These are phyloP conservation scores for Cryptosula pallasiana DNA, from an alignment of 2,888 invertebrate genomes.

Conservation along the genomic window DNA sequence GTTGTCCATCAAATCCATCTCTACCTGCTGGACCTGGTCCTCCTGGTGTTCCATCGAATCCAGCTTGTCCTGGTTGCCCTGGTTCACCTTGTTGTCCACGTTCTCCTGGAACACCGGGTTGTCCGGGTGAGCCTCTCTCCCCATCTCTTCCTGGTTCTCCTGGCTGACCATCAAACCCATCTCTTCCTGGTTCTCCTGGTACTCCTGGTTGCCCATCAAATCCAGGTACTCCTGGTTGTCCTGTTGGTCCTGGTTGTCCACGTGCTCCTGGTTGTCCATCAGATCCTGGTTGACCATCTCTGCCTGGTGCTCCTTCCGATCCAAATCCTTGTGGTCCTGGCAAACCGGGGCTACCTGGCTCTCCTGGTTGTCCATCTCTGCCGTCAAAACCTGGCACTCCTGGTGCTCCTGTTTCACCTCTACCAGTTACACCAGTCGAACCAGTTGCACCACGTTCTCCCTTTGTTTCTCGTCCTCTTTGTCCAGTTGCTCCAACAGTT, in stretches of 20 bases:
- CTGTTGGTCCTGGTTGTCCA: conserved; percentile 22
- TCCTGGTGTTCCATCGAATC: conserved; percentile 20
- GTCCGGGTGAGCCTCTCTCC: conserved; percentile 24
- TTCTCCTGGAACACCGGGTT: conserved; percentile 25
- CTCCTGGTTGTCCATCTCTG: conserved; percentile 5
- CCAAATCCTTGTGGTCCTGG: neutral
- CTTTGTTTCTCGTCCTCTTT: neutral
- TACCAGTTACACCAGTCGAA: conserved; percentile 1
- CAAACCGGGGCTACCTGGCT: neutral
- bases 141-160: conserved; percentile 21
- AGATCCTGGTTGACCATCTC: neutral
- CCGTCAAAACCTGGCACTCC: conserved; percentile 7
- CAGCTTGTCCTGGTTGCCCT: conserved; percentile 16
- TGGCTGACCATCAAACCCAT: neutral
- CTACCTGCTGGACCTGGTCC: conserved; percentile 24
- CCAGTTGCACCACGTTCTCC: conserved; percentile 6
- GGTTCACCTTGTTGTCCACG: conserved; percentile 26
- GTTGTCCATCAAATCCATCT: conserved; percentile 23
- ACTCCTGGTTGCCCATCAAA: neutral
- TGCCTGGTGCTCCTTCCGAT: neutral
- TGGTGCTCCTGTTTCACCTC: neutral
- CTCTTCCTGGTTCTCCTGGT: neutral
- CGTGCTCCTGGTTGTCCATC: neutral
- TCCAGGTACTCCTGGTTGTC: conserved; percentile 23
- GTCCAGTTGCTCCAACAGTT: neutral